Base-by-base conservation (phyloP, 2,888 invertebrate species). In the Pantelozetes paolii region DNA sequence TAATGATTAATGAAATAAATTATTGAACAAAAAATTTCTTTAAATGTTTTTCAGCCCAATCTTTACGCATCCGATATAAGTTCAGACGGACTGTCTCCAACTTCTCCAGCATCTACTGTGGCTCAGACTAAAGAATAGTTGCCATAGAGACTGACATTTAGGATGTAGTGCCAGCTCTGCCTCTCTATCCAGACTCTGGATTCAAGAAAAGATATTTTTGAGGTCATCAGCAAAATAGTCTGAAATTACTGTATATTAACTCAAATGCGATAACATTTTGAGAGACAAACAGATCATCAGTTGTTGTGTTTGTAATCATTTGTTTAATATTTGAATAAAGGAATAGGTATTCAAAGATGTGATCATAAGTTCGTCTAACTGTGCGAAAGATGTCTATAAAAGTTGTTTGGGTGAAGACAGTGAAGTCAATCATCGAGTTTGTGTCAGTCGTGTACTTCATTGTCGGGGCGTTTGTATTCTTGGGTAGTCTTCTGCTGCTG, bases 401-500 rank as follows among this genome's bases (percentile, higher is more conserved):
- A 69, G 69, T 69, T 18, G 42, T 45, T 26, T 69, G 45, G 42
- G 69, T 69, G 1, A 69, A 69, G 69, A 28, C 69, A 69, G 69
- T 69, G 42, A 69, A 69, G 69, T 2, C 45, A 6, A 26, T 62
- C 2, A 59, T 72, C 11, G 62, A 72, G 40, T 30, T 72, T 1
- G 57, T 59, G 36, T 36, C 59, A 0, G n/a, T 62, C 1, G 1
- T 72, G 13, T 72, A 72, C 59, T 71, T 75, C 57, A 36, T 75
- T 28, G 67, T 71, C 9, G 75, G 75, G 8, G 54, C 62, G 8
- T 72, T 75, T 30, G 50, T 73, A 23, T 73, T 75, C 30, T 36
- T 71, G 28, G 26, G 23, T 0, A 73, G 69, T 59, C 54, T 73
- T 15, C 45, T 71, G 23, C 36, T 67, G 5, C 54, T 75, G 20